phyloP scores from a whole-genome alignment of 2,888 invertebrate species.

The Lomographa bimaculata region DNA sequence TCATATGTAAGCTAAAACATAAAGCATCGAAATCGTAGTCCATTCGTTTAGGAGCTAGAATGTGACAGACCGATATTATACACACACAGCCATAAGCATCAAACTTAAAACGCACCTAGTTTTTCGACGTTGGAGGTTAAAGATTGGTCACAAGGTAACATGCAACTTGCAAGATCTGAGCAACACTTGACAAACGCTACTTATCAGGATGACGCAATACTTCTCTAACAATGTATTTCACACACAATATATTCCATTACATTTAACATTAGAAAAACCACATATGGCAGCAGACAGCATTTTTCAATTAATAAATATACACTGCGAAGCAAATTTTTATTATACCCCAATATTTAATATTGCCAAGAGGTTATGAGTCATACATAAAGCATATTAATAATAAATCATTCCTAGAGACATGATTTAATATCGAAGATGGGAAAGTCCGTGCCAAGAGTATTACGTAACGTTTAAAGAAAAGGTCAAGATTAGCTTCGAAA shows the following conservation, averaged over 20 bases:
- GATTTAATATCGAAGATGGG: constrained; percentile 12
- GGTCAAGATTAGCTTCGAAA: constrained; percentile 13
- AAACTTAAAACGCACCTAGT: too few relatives aligned
- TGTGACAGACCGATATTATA: too few relatives aligned
- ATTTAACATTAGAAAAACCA: constrained; percentile 1
- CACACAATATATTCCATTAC: background rate
- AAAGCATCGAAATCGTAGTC: too few relatives aligned
- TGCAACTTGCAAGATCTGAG: too few relatives aligned
- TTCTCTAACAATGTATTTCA: too few relatives aligned
- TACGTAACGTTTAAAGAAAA: constrained; percentile 19
- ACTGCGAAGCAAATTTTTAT: constrained; percentile 6
- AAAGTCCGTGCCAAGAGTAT: constrained; percentile 15
- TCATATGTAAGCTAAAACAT: too few relatives aligned
- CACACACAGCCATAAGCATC: too few relatives aligned
- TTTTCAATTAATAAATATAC: background rate
- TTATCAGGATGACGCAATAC: too few relatives aligned
- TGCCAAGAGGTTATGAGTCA: constrained; percentile 8
- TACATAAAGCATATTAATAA: constrained; percentile 4
- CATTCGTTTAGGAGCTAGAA: too few relatives aligned
- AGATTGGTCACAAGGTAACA: too few relatives aligned
- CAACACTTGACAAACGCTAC: too few relatives aligned
- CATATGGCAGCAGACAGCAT: constrained; percentile 3
- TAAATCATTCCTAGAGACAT: constrained; percentile 14
- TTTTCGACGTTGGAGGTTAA: too few relatives aligned
- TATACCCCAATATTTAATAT: constrained; percentile 2